Percentiles rank a stretch among this genome's conserved stretches.
Conservation (phyloP, 2,113 vertebrate genomes). For the Anhinga rufa region DNA sequence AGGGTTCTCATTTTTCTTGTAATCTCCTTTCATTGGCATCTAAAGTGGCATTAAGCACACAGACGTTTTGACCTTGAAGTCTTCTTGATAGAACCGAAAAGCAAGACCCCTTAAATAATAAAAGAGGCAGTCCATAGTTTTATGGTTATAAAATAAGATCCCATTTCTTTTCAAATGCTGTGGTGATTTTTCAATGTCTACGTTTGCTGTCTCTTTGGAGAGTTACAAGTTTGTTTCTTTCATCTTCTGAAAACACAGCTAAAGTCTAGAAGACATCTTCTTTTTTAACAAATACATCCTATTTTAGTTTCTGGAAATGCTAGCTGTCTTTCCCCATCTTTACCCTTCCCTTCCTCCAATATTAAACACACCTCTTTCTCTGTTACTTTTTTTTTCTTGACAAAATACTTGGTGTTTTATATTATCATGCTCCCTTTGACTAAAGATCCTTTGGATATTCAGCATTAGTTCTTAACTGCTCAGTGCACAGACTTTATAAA, state of each 20-base stretch:
- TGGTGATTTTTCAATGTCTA: slow-evolving; percentile 18
- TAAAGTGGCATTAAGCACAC: slow-evolving; percentile 15
- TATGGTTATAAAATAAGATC: slow-evolving; percentile 19
- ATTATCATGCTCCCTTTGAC: neutral
- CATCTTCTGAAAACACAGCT: neutral
- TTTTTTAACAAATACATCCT: neutral
- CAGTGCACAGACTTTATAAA: slow-evolving; percentile 20
- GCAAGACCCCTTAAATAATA: slow-evolving; percentile 43
- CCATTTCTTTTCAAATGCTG: slow-evolving; percentile 4
- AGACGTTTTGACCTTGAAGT: slow-evolving; percentile 47
- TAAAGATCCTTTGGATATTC: slow-evolving; percentile 5
- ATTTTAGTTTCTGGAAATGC: neutral
- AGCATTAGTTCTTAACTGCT: neutral
- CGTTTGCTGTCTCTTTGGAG: neutral
- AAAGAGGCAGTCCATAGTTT: slow-evolving; percentile 2
- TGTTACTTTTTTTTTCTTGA: neutral
- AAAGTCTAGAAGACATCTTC: neutral
- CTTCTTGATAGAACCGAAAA: neutral
- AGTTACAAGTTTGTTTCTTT: neutral
- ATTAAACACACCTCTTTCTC: neutral
- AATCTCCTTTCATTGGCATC: slow-evolving; percentile 44
- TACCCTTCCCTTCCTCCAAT: neutral
- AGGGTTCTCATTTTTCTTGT: slow-evolving; percentile 51
- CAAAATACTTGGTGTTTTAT: neutral
- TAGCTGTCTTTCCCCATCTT: neutral